Evolutionary conservation across 2,888 invertebrate genomes (phyloP).

Genomic region (Acanthoscelides obtectus): DNA sequence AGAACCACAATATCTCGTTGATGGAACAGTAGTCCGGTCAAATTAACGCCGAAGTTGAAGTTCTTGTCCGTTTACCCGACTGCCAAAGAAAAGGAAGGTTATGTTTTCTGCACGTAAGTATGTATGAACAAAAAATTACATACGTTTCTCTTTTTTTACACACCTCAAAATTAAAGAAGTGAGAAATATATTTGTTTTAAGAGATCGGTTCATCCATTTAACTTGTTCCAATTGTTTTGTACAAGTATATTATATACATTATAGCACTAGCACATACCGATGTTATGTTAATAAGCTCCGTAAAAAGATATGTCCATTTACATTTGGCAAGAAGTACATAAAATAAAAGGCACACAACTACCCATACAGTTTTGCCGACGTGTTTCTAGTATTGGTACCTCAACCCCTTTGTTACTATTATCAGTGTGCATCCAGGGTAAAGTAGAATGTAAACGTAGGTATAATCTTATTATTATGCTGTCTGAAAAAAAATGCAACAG

Average conservation of each 20-base stretch:
- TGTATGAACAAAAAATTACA: too few relatives aligned
- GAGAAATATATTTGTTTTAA: too few relatives aligned
- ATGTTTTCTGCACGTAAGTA: too few relatives aligned
- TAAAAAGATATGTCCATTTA: neutral
- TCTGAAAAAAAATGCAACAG: constrained; percentile 27
- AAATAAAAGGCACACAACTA: neutral
- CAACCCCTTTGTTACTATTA: neutral
- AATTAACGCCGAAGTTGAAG: neutral
- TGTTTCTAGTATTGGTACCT: neutral
- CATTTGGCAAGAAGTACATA: neutral
- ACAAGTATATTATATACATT: neutral
- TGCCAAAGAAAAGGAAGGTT: too few relatives aligned
- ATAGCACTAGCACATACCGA: neutral
- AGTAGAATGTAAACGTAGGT: neutral
- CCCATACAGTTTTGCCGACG: neutral
- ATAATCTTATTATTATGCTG: neutral
- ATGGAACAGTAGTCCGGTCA: neutral
- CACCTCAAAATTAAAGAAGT: too few relatives aligned
- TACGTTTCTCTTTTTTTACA: too few relatives aligned
- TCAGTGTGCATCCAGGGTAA: neutral
- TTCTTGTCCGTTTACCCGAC: too few relatives aligned
- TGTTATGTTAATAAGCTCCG: neutral
- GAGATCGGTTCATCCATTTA: too few relatives aligned
- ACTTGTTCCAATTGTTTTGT: neutral
- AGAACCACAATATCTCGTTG: neutral